Base-by-base conservation (phyloP, 2,888 invertebrate genomes). In the Chalcis sispes region DNA sequence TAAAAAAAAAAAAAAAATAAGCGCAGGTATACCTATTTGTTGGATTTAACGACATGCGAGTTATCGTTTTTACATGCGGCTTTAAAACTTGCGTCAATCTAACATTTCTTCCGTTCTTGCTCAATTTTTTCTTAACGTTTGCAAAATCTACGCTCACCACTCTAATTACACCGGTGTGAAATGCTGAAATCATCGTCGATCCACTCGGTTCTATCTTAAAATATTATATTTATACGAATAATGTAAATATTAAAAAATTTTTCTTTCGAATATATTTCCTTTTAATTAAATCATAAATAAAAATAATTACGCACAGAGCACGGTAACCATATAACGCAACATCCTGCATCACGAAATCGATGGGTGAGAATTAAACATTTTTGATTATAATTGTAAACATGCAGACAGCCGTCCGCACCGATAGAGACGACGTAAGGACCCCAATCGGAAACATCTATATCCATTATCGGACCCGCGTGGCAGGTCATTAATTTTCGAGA, bases 381-480 rank as follows among this genome's bases (percentile, higher is more conserved):
- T 0, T 88, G 87, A 0, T 90, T 83, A 77, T 94, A 95, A 84
- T 95, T 92, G 84, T 95, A 95, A 1, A 96, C 89, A 80, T 93
- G 92, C 1, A 97, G 85, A 67, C 92, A 91, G 3, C 96, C 95
- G 79, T 94, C 94, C 77, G 89, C 89, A 0, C 96, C 96, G 0
- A 94, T 90, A 0, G 95, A 93, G 2, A 93, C 92, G 1, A 96
- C 86, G 78, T 94, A 92, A 0, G 93, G 91, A 13, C 93, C 92
- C 75, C 92, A 90, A 0, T 95, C 94, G 15, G 95, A 92, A 0
- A 92, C 89, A 27, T 92, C 93, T 85, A 95, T 91, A 2, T 93
- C 93, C 0, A 92, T 89, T 0, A 97, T 91, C 1, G 91, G 89
- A 0, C 97, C 96, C 0, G 96, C 94, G 82, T 97, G 96, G 80